Base-by-base conservation (phyloP, 1,140 invertebrate genomes). In the Neodiprion lecontei region DNA sequence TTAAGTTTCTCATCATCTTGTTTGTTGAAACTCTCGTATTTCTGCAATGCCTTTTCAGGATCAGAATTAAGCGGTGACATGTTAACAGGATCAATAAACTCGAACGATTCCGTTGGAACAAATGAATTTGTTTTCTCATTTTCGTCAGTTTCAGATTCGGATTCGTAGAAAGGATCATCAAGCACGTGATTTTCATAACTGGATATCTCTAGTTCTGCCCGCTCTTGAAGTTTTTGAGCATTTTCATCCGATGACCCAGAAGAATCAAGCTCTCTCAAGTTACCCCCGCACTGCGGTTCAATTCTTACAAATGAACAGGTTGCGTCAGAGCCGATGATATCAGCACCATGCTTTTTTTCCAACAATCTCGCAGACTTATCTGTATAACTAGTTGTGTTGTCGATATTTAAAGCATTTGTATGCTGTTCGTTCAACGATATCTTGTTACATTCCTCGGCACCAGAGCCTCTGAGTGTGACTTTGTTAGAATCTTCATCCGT, bases 401-500 rank as follows among this genome's bases (percentile, higher is more conserved):
- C 9, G 0, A 69, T 72, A 67, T 81, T 66, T 28, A 47, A 69
- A 21, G 12, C 11, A 21, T 69, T 69, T 12, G 67, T 23, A 69
- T 61, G 53, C 53, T 61, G 53, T 17, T 61, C 53, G 53, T 23
- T 69, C 11, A 23, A 11, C 4, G 21, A 69, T 11, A 21, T 8
- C 75, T 69, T 10, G 28, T 23, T 72, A 72, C 40, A n/a, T 70
- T 70, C 69, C 23, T 74, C 74, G 1, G 74, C 72, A 23, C 74
- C 66, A 12, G 49, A 48, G 9, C 71, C 73, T 48, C 72, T 80
- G 10, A 73, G 49, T 9, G 65, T 69, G 69, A 77, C 73, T 4
- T 83, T 81, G 66, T 84, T 83, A 9, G 81, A 80, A 77, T 92
- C 91, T 81, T 94, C 92, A 82, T 93, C 92, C 80, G 92, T 88